Evolutionary conservation across 2,888 invertebrate species (phyloP).

Genomic region (Rhamphomyia laevipes): DNA sequence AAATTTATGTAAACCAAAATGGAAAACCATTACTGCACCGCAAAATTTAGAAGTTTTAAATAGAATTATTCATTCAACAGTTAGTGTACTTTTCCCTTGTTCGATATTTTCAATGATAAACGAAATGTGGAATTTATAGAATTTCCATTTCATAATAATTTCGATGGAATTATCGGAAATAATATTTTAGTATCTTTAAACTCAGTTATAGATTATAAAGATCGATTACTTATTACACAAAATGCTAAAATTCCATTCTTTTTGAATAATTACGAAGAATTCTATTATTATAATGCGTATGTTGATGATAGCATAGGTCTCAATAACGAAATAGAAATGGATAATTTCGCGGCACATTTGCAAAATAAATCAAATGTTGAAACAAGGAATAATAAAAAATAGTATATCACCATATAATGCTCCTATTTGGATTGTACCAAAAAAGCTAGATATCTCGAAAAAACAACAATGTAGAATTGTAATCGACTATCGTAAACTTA

Average conservation of each 20-base stretch:
- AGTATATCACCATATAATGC: background rate
- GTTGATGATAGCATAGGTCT: too few species aligned
- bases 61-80: background rate
- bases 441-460: background rate
- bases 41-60: background rate
- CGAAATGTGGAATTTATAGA: background rate
- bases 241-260: background rate
- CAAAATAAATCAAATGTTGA: slow-evolving; percentile 13
- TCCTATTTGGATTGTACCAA: background rate
- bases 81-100: background rate
- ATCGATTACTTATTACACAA: too few species aligned
- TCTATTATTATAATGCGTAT: background rate
- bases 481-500: background rate
- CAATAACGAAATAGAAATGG: background rate
- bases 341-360: background rate
- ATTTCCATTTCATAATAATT: background rate
- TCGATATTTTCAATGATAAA: background rate
- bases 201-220: background rate
- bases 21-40: background rate
- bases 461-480: background rate
- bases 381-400: slow-evolving; percentile 15
- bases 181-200: background rate
- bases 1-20: background rate
- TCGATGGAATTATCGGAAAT: background rate
- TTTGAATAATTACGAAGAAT: background rate